These are phyloP conservation scores for Echeneis naucrates DNA, from an alignment of 2,797 vertebrate species.

Conservation along the genomic window DNA sequence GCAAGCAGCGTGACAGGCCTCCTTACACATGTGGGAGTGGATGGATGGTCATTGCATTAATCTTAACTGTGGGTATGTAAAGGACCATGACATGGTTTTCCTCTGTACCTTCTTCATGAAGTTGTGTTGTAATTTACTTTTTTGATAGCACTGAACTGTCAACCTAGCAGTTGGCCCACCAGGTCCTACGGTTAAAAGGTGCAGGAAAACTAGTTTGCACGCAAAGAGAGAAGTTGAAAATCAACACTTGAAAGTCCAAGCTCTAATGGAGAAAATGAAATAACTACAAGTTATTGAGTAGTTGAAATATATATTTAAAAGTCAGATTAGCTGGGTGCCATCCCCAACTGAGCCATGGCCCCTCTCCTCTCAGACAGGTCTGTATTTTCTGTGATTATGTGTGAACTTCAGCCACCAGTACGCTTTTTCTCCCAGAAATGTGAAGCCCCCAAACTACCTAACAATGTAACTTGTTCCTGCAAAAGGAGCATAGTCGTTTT, in stretches of 20 bases:
- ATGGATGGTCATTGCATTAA: not conserved
- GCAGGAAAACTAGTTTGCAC: too few species aligned
- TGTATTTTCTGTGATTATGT: not conserved
- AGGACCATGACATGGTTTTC: not conserved
- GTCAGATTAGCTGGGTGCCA: too few species aligned
- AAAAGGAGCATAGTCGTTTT: not conserved
- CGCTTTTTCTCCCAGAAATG: not conserved
- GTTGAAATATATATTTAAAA: too few species aligned
- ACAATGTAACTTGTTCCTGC: not conserved
- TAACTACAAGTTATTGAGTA: too few species aligned
- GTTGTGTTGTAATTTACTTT: conserved; percentile 8
- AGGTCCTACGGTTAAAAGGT: too few species aligned
- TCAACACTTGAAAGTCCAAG: too few species aligned
- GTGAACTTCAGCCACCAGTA: too few species aligned
- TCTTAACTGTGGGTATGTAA: not conserved
- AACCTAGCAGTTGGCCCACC: too few species aligned
- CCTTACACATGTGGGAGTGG: not conserved
- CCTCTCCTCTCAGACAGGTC: not conserved
- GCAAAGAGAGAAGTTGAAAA: too few species aligned
- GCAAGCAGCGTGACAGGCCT: conserved; percentile 6
- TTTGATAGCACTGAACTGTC: not conserved
- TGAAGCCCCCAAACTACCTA: not conserved
- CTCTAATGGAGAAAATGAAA: too few species aligned
- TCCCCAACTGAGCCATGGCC: too few species aligned
- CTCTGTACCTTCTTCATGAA: not conserved